Conservation (phyloP, 2,113 vertebrate species). For the Strix uralensis region DNA sequence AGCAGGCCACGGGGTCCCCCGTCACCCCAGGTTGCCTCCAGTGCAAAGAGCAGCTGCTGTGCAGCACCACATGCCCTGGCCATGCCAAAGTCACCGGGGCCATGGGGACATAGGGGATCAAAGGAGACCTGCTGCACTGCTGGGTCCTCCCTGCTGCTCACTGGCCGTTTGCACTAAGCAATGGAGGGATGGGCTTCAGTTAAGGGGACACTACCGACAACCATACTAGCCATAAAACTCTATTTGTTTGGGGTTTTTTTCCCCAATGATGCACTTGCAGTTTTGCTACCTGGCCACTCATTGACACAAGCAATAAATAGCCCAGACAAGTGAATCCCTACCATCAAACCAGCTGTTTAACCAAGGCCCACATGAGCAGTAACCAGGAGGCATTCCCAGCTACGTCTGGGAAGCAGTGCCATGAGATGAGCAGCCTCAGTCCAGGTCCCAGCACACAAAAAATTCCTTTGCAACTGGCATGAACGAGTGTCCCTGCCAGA, state of each 20-base stretch:
- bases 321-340: background rate
- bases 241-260: background rate
- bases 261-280: background rate
- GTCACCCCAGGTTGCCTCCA: too few relatives aligned
- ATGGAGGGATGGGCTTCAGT: background rate
- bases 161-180: background rate
- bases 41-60: too few relatives aligned
- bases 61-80: accelerated
- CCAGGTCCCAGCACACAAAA: background rate
- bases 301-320: background rate
- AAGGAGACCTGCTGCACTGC: background rate
- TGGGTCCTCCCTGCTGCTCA: background rate
- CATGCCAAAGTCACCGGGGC: background rate
- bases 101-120: too few relatives aligned
- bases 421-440: background rate
- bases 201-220: background rate
- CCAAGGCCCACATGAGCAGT: background rate
- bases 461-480: background rate
- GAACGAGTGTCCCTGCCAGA: background rate
- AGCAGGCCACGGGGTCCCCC: accelerated
- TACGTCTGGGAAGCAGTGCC: accelerated
- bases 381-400: background rate
- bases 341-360: background rate
- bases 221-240: background rate
- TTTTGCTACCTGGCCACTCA: background rate